phyloP scores from a whole-genome alignment of 2,888 invertebrate species.

The Drosophila aldrichi region DNA sequence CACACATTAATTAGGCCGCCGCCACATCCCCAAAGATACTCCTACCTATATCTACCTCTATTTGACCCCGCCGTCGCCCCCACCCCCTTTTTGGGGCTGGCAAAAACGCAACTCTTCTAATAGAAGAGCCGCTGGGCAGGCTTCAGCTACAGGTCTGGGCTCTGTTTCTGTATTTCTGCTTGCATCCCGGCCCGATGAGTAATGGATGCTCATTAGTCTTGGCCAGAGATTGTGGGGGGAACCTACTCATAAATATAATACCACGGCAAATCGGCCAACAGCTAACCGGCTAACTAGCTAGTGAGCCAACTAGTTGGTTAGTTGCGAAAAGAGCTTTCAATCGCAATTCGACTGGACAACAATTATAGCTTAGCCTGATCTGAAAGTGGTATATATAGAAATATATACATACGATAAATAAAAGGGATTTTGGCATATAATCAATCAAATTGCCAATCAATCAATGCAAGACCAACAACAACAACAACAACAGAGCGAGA shows the following conservation, averaged over 20 bases:
- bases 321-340: conserved; percentile 5
- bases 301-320: neutral
- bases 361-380: conserved; percentile 34
- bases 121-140: conserved; percentile 32
- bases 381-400: neutral
- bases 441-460: conserved; percentile 81
- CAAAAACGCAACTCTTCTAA: conserved; percentile 47
- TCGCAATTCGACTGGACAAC: conserved; percentile 29
- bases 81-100: neutral
- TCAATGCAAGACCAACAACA: conserved; percentile 51
- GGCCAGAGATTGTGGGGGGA: conserved; percentile 36
- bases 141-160: conserved; percentile 18
- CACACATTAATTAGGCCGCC: conserved; percentile 75
- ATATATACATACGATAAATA: conserved; percentile 18
- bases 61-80: neutral
- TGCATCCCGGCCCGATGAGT: conserved; percentile 51
- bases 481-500: conserved; percentile 32
- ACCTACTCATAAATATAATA: conserved; percentile 36
- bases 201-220: conserved; percentile 76
- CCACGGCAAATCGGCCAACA: conserved; percentile 9
- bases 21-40: conserved; percentile 49
- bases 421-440: conserved; percentile 66
- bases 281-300: neutral
- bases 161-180: conserved; percentile 9
- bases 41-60: conserved; percentile 5